Evolutionary conservation across 1,140 invertebrate species (phyloP).

Genomic region (Saccostrea cuccullata): DNA sequence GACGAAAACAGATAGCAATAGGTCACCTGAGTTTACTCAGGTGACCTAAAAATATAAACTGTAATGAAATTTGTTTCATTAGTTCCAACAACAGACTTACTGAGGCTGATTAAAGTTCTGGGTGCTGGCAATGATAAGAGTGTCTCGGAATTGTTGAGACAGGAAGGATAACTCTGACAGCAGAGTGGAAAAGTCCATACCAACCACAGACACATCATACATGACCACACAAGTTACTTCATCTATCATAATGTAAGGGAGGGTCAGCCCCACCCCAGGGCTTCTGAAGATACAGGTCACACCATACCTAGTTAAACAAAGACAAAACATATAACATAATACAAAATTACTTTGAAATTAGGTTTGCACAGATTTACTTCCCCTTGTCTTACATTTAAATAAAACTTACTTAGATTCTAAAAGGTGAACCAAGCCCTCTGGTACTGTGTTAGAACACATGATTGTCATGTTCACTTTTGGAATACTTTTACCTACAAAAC

Average conservation of each 20-base stretch:
- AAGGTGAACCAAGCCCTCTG: background rate
- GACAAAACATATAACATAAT: background rate
- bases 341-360: background rate
- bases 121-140: background rate
- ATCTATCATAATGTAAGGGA: conserved; percentile 14
- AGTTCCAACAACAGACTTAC: background rate
- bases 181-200: background rate
- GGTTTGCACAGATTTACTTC: background rate
- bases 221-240: background rate
- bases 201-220: background rate
- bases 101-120: background rate
- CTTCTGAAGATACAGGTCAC: conserved; percentile 19
- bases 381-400: background rate
- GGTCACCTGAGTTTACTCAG: too few relatives aligned
- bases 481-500: background rate
- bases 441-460: background rate
- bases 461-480: background rate
- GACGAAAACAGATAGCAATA: too few relatives aligned
- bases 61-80: too few relatives aligned
- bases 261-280: background rate
- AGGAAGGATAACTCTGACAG: background rate
- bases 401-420: conserved; percentile 11
- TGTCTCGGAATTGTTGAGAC: background rate
- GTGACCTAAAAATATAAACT: too few relatives aligned
- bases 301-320: background rate